Conservation (phyloP, 2,888 invertebrate genomes). For the Lasioglossum oenotherae region DNA sequence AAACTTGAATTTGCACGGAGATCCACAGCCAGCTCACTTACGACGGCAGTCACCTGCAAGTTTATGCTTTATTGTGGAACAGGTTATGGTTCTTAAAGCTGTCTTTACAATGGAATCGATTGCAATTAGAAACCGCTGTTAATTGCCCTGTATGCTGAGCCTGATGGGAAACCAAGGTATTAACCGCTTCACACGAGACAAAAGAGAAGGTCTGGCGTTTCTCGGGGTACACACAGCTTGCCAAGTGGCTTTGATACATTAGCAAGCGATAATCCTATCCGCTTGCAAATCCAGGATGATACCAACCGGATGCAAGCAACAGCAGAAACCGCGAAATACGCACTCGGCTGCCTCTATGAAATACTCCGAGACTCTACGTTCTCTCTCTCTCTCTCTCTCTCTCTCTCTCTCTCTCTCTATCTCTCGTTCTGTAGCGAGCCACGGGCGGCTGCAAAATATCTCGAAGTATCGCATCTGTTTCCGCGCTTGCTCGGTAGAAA, state of each 20-base stretch:
- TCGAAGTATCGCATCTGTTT: slow-evolving; percentile 33
- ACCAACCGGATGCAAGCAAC: slow-evolving; percentile 44
- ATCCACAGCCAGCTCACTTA: not conserved
- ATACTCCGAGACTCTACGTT: not conserved
- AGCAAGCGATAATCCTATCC: slow-evolving; percentile 73
- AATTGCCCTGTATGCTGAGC: not conserved
- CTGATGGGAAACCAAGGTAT: slow-evolving; percentile 31
- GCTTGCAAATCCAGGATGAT: slow-evolving; percentile 60
- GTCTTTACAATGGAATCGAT: not conserved
- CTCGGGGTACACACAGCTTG: slow-evolving; percentile 40
- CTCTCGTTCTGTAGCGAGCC: not conserved
- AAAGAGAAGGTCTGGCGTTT: slow-evolving; percentile 42
- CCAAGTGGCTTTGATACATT: slow-evolving; percentile 73
- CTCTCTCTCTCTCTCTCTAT: not conserved
- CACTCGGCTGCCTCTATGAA: not conserved
- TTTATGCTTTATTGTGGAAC: not conserved
- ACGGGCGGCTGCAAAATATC: slow-evolving; percentile 18
- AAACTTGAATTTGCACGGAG: not conserved
- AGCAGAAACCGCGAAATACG: slow-evolving; percentile 15
- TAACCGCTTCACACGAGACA: slow-evolving; percentile 21
- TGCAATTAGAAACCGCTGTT: not conserved
- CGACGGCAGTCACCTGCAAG: not conserved
- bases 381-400: slow-evolving; percentile 9
- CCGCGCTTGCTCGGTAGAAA: not conserved
- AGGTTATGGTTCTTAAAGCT: not conserved